Base-by-base conservation (phyloP, 30 jellyfish, hydroid and myxozoan genomes). In the Cassiopea xamachana region DNA sequence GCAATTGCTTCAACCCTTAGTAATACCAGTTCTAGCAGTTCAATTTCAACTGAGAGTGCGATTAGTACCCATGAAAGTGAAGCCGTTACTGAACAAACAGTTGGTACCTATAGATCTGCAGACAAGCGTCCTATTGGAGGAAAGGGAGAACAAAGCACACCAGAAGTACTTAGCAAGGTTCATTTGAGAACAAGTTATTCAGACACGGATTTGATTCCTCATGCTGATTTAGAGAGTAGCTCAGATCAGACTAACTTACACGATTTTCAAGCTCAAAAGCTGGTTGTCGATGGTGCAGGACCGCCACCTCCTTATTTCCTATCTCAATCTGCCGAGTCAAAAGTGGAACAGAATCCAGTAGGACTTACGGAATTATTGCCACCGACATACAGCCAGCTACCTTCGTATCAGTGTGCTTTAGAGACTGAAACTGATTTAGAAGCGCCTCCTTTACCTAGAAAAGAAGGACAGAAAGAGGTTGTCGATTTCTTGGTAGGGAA, bases 161-260 rank as follows among this genome's bases (percentile, higher is more conserved):
- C 77, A 0, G 61, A 43, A 8, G 85, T 51, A 10, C 48, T 18
- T 58, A 19, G 13, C 8, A 74, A 47, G 1, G 50, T 75, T 14
- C 89, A 86, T 12, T 50, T 93, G 50, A 90, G 95, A 84, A 83
- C 89, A 13, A 93, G 98, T 48, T 93, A 88, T 60, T 93, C 98
- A 9, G 98, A 93, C 60, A 89, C 88, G 7, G 98, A 93, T 71
- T 75, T 93, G 46, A 70, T 84, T 75, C 83, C 89, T n/a, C 44
- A 85, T 45, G 49, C 51, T 71, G 15, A 7, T 12, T 71, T 27
- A 4, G 79, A 45, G 59, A 69, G 74, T 19, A 44, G 6, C 1
- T 58, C 80, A 0, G 58, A 50, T 16, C 72, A 83, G 46, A 58
- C 7, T 2, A 48, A 14, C 49, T n/a, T 39, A 61, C 84, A 81